Evolutionary conservation across 2,797 vertebrate species (phyloP), one percentile per base, ranked within the genome.

Genomic region (Onychomys leucogaster): DNA sequence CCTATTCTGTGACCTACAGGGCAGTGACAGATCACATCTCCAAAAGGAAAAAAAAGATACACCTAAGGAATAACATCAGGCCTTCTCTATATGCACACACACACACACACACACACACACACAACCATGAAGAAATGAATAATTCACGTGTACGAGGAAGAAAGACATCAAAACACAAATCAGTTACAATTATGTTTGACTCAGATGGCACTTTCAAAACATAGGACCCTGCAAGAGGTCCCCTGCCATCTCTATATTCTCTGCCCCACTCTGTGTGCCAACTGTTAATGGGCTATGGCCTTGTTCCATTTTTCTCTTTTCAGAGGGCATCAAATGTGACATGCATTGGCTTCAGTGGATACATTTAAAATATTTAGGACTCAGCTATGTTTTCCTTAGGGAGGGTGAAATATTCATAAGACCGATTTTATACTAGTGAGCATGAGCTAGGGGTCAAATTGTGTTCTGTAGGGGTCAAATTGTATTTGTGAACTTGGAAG

Each of bases 301-400:
- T 87, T 49, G 27, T 61, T 49, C 80, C 82, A 34, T 80, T 77
- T 80, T 5, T 29, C 37, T 25, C 27, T 78, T 13, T 87, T 94
- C 34, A 87, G 9, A 69, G 61, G 61, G 2, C 14, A 80, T 93
- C 59, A 46, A 89, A 37, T 69, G 69, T 75, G 85, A 69, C 82
- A 87, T 46, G 37, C 6, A 9, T 32, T 93, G 75, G 27, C n/a
- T 86, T n/a, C 25, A 14, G 19, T 57, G 46, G 52, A 73, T 21
- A 63, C 43, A 57, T 43, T 55, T 78, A 83, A 91, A 80, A 93
- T 92, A 55, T n/a, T 76, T 90, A 75, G n/a, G 52, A 80, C 41
- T 83, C 23, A 71, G 10, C 34, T 90, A 87, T 6, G 2, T 92
- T 63, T 85, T 92, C 78, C 52, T 27, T 82, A 57, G 46, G 63